Conservation (phyloP, 2,113 vertebrate genomes). For the Bucco capensis region DNA sequence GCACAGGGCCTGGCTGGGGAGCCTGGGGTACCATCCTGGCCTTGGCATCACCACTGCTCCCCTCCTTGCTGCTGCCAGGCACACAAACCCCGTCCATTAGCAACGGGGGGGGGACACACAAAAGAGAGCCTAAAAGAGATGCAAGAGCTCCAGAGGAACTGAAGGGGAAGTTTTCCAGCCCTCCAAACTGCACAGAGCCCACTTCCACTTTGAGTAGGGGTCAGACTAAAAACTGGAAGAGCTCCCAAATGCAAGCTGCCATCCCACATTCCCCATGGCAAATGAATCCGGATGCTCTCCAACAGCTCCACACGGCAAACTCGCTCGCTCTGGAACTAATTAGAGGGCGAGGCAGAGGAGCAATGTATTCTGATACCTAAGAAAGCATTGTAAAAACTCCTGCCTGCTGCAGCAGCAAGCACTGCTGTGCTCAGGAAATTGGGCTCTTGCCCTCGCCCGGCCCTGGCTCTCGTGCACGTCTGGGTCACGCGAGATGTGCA, state of each 20-base stretch:
- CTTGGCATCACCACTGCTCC: background rate
- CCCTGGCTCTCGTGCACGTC: background rate
- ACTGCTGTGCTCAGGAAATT: slow-evolving; percentile 21
- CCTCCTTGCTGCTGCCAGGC: background rate
- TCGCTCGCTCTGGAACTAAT: slow-evolving; percentile 16
- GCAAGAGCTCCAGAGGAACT: background rate
- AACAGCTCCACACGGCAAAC: accelerated
- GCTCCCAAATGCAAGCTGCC: background rate
- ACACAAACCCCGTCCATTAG: accelerated
- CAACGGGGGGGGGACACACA: background rate
- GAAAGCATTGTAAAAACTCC: background rate
- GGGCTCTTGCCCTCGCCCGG: slow-evolving; percentile 26
- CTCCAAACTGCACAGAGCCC: background rate
- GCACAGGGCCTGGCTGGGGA: background rate
- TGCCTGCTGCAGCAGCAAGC: background rate
- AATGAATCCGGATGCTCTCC: accelerated
- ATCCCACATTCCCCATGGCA: accelerated
- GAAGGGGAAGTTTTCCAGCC: background rate
- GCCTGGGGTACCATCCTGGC: accelerated
- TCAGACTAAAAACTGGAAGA: background rate
- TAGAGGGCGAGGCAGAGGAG: background rate
- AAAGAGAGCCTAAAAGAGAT: background rate
- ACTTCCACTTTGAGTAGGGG: accelerated
- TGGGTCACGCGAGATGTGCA: background rate
- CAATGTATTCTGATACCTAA: background rate